Conservation (phyloP, 53 echinoderm and acorn worm genomes). For the Paelopatides confundens region DNA sequence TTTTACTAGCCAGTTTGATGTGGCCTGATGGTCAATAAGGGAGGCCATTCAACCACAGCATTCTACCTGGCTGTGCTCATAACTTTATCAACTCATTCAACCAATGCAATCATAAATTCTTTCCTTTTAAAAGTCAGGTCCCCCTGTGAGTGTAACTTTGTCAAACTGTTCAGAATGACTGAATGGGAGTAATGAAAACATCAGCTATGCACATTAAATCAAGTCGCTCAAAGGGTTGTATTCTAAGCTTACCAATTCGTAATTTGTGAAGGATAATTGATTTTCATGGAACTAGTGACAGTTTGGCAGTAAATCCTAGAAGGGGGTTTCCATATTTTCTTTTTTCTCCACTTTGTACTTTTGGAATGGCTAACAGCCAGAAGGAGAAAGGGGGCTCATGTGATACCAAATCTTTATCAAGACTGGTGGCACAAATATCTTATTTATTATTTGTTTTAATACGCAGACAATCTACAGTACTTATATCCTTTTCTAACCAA, state of each 20-base stretch:
- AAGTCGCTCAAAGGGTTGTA: neutral
- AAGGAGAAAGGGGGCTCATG: neutral
- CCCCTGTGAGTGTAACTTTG: neutral
- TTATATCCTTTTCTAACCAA: too few relatives aligned
- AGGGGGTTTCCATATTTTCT: neutral
- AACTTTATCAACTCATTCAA: conserved; percentile 19
- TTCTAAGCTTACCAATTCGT: neutral
- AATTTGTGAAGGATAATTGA: neutral
- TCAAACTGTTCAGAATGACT: conserved; percentile 17
- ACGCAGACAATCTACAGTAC: too few relatives aligned
- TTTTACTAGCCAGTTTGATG: conserved; percentile 37
- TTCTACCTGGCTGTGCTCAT: neutral
- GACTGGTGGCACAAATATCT: too few relatives aligned
- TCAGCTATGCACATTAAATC: conserved; percentile 19
- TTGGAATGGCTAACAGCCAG: neutral
- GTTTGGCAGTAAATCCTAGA: neutral
- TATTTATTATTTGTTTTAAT: too few relatives aligned
- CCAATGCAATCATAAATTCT: conserved; percentile 24
- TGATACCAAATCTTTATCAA: neutral
- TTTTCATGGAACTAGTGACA: neutral
- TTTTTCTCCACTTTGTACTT: neutral
- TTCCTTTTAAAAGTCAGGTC: conserved; percentile 13
- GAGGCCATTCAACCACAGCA: neutral
- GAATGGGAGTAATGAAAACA: conserved; percentile 27
- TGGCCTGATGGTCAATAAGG: conserved; percentile 34